A percentile compares a stretch with the other conserved stretches of the same genome.
phyloP scores from a whole-genome alignment of 2,797 vertebrate genomes.

The Cirrhinus mrigala region DNA sequence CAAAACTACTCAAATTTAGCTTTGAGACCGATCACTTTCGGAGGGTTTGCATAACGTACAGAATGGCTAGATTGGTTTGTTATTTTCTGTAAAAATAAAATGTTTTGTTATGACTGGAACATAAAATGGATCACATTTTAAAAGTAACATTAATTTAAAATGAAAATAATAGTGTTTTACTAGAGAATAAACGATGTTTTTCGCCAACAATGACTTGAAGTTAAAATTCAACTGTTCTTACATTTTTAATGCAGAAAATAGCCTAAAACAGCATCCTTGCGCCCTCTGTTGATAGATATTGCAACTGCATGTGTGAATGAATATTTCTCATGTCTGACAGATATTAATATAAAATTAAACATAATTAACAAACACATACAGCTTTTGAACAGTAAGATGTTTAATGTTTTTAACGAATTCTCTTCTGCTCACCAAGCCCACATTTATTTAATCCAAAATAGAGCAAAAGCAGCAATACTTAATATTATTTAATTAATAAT shows the following conservation, averaged over 20 bases:
- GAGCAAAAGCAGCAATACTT: too few species aligned
- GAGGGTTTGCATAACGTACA: not conserved
- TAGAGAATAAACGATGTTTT: not conserved
- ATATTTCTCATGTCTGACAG: not conserved
- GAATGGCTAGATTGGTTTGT: not conserved
- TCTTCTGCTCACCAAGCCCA: too few species aligned
- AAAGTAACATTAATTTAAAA: not conserved
- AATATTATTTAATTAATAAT: too few species aligned
- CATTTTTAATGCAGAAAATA: not conserved
- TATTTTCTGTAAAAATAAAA: not conserved
- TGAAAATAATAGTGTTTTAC: not conserved
- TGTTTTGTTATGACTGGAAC: not conserved
- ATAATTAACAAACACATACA: too few species aligned
- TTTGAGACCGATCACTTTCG: not conserved
- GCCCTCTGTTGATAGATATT: slow-evolving; percentile 15
- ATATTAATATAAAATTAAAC: not conserved
- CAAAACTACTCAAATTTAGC: not conserved
- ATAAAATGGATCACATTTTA: not conserved
- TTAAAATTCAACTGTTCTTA: not conserved
- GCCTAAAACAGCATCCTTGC: not conserved
- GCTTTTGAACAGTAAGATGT: too few species aligned
- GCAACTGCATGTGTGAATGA: not conserved
- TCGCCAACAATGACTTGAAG: too few species aligned
- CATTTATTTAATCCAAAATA: too few species aligned
- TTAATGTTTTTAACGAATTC: too few species aligned